A percentile compares a stretch with the other conserved stretches of the same genome.
phyloP scores from a whole-genome alignment of 1,140 invertebrate genomes.

The Ericerus pela region DNA sequence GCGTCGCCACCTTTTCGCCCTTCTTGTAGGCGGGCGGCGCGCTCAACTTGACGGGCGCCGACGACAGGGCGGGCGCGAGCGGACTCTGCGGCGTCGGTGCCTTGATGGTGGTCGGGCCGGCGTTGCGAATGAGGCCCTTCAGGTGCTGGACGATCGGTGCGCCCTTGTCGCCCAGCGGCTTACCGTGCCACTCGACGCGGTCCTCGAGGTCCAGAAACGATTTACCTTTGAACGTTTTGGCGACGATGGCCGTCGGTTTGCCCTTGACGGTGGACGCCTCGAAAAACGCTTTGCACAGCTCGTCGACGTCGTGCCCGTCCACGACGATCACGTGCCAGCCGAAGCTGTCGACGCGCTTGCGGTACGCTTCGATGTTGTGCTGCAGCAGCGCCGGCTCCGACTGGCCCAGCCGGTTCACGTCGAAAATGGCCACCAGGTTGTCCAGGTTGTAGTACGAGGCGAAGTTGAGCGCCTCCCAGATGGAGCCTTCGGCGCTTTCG shows the following conservation, averaged over 20 bases:
- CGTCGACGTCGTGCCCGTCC: constrained; percentile 90
- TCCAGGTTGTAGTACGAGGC: constrained; percentile 88
- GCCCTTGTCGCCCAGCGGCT: constrained; percentile 71
- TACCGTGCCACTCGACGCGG: constrained; percentile 92
- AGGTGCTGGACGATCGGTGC: constrained; percentile 51
- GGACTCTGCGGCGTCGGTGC: constrained; percentile 54
- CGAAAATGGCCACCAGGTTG: constrained; percentile 93
- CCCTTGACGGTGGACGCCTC: constrained; percentile 58
- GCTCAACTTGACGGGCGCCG: constrained; percentile 61
- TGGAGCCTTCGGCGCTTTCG: constrained; percentile 92
- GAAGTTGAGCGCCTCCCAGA: constrained; percentile 97
- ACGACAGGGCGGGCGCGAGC: constrained; percentile 48
- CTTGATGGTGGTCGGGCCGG: constrained; percentile 35
- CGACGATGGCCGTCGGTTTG: constrained; percentile 82
- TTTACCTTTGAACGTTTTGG: constrained; percentile 93
- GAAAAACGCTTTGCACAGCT: constrained; percentile 74
- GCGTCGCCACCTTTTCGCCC: constrained; percentile 72
- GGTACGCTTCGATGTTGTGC: constrained; percentile 82
- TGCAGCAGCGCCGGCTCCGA: constrained; percentile 85
- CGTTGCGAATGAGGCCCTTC: constrained; percentile 43
- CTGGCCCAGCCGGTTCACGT: constrained; percentile 94
- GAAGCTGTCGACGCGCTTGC: constrained; percentile 76
- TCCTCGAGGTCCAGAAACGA: constrained; percentile 82
- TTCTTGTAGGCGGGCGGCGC: constrained; percentile 70
- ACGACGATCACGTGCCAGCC: constrained; percentile 84